Evolutionary conservation across 2,888 invertebrate genomes (phyloP).

Genomic region (Netelia virgata): DNA sequence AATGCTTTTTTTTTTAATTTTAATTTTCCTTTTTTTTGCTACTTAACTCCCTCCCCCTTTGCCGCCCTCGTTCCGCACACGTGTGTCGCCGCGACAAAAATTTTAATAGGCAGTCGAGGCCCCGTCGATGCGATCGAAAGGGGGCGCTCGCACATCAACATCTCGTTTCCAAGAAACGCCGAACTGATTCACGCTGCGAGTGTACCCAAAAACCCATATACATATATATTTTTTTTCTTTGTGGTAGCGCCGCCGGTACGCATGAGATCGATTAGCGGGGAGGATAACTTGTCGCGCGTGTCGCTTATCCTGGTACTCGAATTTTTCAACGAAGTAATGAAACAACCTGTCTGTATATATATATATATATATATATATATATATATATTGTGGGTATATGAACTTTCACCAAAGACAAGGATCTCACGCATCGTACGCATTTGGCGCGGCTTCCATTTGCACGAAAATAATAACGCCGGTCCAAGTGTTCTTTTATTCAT

Average conservation of each 20-base stretch:
- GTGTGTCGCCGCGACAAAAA: slow-evolving; percentile 42
- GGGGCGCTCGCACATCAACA: slow-evolving; percentile 28
- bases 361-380: neutral
- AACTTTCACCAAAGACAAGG: slow-evolving; percentile 14
- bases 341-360: neutral
- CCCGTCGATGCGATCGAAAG: slow-evolving; percentile 42
- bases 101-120: slow-evolving; percentile 64
- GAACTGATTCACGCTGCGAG: slow-evolving; percentile 62
- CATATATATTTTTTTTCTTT: slow-evolving; percentile 45
- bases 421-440: neutral
- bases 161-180: slow-evolving; percentile 62
- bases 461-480: slow-evolving; percentile 48
- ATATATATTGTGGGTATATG: neutral
- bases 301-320: slow-evolving; percentile 52
- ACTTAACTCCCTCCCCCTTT: slow-evolving; percentile 8
- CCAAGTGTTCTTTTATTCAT: slow-evolving; percentile 41
- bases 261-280: slow-evolving; percentile 31
- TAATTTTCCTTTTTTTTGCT: slow-evolving; percentile 30
- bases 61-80: slow-evolving; percentile 2
- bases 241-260: slow-evolving; percentile 25
- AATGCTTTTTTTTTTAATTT: slow-evolving; percentile 5
- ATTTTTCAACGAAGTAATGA: slow-evolving; percentile 45
- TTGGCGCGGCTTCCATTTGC: slow-evolving; percentile 23
- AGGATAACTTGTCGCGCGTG: slow-evolving; percentile 63
- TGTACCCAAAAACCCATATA: slow-evolving; percentile 1